A percentile compares a stretch with the other conserved stretches of the same genome.
phyloP scores from a whole-genome alignment of 2,888 invertebrate genomes.

The Cecidostiba fungosa region DNA sequence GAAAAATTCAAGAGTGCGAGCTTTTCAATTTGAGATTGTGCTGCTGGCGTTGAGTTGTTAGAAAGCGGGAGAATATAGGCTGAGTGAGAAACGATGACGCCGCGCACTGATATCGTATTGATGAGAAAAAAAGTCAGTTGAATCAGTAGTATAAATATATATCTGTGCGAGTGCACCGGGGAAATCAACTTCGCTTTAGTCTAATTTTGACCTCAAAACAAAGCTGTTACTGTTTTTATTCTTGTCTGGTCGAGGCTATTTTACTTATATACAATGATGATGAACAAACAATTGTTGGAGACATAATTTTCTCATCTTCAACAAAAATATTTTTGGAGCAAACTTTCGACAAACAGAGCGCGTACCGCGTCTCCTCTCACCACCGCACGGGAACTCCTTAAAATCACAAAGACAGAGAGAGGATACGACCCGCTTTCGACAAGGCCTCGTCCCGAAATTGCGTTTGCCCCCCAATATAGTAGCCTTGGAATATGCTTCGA shows the following conservation, averaged over 20 bases:
- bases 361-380: not conserved
- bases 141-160: not conserved
- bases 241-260: no score
- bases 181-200: not conserved
- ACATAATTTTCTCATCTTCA: not conserved
- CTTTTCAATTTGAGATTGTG: no score
- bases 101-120: not conserved
- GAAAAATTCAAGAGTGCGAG: not conserved
- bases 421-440: not conserved
- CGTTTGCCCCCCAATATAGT: not conserved
- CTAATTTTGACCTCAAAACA: not conserved
- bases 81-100: not conserved
- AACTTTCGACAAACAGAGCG: not conserved
- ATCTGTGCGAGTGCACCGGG: not conserved
- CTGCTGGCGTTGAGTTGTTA: no score
- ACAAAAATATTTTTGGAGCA: not conserved
- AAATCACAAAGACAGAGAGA: not conserved
- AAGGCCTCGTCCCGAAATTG: not conserved
- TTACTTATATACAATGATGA: no score
- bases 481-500: conserved; percentile 2
- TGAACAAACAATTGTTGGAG: no score
- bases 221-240: not conserved
- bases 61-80: not conserved
- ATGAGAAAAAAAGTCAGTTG: not conserved
- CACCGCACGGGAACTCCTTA: not conserved